Percentiles rank a stretch among this genome's conserved stretches.
phyloP scores from a whole-genome alignment of 2,797 vertebrate species.

The Gambelia wislizenii region DNA sequence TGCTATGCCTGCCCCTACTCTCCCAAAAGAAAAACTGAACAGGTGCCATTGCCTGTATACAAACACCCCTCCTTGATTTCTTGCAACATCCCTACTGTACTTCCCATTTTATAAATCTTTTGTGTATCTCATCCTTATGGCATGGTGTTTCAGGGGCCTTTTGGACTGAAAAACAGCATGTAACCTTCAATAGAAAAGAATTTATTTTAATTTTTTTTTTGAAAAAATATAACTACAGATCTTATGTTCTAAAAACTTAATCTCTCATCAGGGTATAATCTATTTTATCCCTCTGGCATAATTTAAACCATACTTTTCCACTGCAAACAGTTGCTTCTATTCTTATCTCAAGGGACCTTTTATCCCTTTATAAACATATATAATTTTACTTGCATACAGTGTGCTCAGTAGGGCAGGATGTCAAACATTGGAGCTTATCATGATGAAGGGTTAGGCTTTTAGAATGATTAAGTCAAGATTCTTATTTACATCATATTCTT shows the following conservation, averaged over 20 bases:
- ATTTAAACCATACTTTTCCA: not conserved
- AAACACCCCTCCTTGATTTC: not conserved
- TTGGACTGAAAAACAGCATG: not conserved
- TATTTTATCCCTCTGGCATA: not conserved
- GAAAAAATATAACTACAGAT: not conserved
- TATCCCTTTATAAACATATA: constrained; percentile 18
- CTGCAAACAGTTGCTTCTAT: not conserved
- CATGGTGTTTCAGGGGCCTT: not conserved
- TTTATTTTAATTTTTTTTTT: too few relatives aligned
- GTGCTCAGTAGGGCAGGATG: not conserved
- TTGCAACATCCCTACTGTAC: not conserved
- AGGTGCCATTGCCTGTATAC: not conserved
- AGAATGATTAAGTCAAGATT: not conserved
- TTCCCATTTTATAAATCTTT: not conserved
- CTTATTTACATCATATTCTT: constrained; percentile 4
- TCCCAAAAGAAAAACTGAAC: not conserved
- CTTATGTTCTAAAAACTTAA: not conserved
- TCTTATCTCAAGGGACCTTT: not conserved
- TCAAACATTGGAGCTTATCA: not conserved
- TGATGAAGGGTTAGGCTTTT: constrained; percentile 21
- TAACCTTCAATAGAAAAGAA: not conserved
- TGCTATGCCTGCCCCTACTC: not conserved
- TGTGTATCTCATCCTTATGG: not conserved
- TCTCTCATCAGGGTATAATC: not conserved
- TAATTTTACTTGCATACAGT: constrained; percentile 1